phyloP scores from a whole-genome alignment of 2,888 invertebrate genomes.

The Antheraea assamensis region DNA sequence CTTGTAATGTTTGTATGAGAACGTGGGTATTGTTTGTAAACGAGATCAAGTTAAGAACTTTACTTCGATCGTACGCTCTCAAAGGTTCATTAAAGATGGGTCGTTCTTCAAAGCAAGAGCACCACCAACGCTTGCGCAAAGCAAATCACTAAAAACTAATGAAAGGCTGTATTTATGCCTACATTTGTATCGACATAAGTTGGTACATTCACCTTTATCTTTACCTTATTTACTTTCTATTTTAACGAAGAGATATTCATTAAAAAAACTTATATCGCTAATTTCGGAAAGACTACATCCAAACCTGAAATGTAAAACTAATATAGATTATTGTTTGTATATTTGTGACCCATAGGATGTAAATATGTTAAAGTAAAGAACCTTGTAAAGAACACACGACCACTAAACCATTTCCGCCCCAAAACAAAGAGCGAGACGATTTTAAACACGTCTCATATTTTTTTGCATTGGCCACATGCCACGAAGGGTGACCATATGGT shows the following conservation, averaged over 20 bases:
- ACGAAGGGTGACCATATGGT: slow-evolving; percentile 19
- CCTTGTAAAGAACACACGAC: slow-evolving; percentile 8
- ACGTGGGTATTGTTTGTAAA: slow-evolving; percentile 42
- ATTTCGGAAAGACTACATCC: no score
- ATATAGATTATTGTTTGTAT: not conserved
- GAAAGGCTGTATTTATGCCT: not conserved
- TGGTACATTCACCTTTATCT: no score
- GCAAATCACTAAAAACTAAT: slow-evolving; percentile 11
- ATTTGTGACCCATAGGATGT: not conserved
- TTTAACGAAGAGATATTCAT: no score
- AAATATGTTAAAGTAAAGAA: not conserved
- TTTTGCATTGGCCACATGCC: slow-evolving; percentile 20
- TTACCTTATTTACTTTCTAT: no score
- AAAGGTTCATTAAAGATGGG: slow-evolving; percentile 30
- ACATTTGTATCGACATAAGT: no score
- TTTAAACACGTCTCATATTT: slow-evolving; percentile 14
- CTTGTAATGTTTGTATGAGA: slow-evolving; percentile 37
- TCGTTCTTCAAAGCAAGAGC: slow-evolving; percentile 16
- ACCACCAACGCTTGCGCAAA: not conserved
- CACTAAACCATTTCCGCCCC: slow-evolving; percentile 11
- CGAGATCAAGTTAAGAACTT: slow-evolving; percentile 44
- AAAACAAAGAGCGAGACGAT: slow-evolving; percentile 12
- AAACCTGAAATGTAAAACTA: not conserved
- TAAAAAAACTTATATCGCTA: no score
- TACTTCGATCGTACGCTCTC: slow-evolving; percentile 33